These are phyloP conservation scores for Henricia sp. DNA, from an alignment of 53 echinoderm and acorn worm species.

Conservation along the genomic window DNA sequence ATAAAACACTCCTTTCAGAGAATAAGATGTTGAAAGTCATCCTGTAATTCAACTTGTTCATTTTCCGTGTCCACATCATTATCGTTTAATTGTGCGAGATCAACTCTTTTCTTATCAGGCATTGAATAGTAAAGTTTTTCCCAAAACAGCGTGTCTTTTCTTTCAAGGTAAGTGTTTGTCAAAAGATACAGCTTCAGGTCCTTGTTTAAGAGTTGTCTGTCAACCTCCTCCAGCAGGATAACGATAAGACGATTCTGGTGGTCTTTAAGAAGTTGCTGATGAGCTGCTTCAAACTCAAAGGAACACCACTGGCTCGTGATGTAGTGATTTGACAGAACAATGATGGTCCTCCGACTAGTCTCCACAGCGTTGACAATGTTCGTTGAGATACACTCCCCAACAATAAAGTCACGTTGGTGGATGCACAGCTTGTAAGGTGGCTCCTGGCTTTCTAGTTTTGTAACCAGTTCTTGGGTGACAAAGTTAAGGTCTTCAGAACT, in stretches of 20 bases:
- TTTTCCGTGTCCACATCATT: background rate
- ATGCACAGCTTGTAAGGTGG: conserved; percentile 62
- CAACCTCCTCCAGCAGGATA: conserved; percentile 62
- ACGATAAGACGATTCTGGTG: conserved; percentile 58
- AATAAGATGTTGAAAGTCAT: conserved; percentile 15
- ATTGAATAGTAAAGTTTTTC: conserved; percentile 68
- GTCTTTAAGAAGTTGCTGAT: conserved; percentile 69
- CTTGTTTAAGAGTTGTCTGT: conserved; percentile 51
- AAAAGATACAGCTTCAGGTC: conserved; percentile 71
- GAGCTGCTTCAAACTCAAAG: conserved; percentile 74
- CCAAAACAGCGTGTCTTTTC: conserved; percentile 72
- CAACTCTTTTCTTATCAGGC: conserved; percentile 44
- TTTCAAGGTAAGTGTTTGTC: conserved; percentile 74
- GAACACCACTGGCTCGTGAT: conserved; percentile 82
- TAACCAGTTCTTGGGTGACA: conserved; percentile 63
- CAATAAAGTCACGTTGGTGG: conserved; percentile 78
- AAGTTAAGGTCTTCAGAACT: conserved; percentile 70
- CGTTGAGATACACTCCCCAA: conserved; percentile 74
- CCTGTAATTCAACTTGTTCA: conserved; percentile 16
- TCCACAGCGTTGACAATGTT: conserved; percentile 76
- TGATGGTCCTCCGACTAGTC: conserved; percentile 64
- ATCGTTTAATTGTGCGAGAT: background rate
- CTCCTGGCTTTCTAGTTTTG: conserved; percentile 59
- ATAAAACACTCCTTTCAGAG: too few species aligned
- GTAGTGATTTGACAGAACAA: conserved; percentile 71